Percentiles rank a stretch among this genome's conserved stretches.
Conservation (phyloP, 2,113 vertebrate species). For the Apodemus speciosus region DNA sequence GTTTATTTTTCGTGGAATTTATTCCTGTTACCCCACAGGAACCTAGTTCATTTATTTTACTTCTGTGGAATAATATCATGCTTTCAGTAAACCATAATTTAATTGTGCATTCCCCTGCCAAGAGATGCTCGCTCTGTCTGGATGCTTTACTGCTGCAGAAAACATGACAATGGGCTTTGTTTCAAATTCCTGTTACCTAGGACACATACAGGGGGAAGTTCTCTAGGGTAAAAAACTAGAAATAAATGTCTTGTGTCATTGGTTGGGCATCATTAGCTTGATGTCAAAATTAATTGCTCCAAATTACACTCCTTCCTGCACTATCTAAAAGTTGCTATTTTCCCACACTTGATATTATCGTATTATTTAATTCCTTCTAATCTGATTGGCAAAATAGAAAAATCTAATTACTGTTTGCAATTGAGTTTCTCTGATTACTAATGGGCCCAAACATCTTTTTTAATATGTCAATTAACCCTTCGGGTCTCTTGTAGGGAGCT, state of each 20-base stretch:
- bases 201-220: neutral
- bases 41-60: neutral
- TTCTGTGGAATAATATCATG: neutral
- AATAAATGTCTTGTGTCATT: neutral
- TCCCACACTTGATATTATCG: slow-evolving; percentile 46
- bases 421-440: slow-evolving; percentile 47
- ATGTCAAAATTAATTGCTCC: slow-evolving; percentile 55
- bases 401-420: slow-evolving; percentile 49
- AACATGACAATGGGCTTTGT: neutral
- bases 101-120: neutral
- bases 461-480: slow-evolving; percentile 34
- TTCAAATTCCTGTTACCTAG: neutral
- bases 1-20: neutral
- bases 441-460: neutral
- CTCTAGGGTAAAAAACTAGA: slow-evolving; percentile 15
- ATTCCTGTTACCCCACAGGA: neutral
- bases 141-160: neutral
- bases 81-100: neutral
- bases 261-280: neutral
- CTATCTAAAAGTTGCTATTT: slow-evolving; percentile 10
- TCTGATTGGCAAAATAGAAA: slow-evolving; percentile 28
- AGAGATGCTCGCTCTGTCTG: neutral
- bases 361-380: slow-evolving; percentile 58
- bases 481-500: neutral
- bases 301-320: slow-evolving; percentile 38